Conservation (phyloP, 2,888 invertebrate species). For the Antitype chi region DNA sequence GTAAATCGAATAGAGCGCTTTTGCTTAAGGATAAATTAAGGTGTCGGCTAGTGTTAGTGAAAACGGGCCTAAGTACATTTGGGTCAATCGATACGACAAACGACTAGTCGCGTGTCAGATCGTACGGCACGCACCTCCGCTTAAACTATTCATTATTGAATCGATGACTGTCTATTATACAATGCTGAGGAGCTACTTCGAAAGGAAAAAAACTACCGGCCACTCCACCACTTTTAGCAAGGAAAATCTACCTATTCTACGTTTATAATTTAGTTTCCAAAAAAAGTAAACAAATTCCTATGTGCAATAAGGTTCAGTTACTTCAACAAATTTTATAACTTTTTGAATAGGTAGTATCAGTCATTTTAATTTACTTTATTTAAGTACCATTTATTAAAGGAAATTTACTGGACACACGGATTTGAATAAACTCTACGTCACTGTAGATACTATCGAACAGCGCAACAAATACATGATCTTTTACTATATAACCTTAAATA, state of each 20-base stretch:
- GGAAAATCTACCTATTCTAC: not conserved
- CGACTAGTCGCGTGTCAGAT: constrained; percentile 73
- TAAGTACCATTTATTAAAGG: too few relatives aligned
- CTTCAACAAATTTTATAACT: too few relatives aligned
- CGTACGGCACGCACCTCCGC: constrained; percentile 72
- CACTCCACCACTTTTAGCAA: not conserved
- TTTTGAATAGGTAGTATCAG: not conserved
- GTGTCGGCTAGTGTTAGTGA: not conserved
- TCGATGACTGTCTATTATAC: constrained; percentile 64
- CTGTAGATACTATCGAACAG: not conserved
- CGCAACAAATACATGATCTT: constrained; percentile 5
- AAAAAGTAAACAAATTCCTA: not conserved
- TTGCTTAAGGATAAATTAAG: not conserved
- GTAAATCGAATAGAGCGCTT: not conserved
- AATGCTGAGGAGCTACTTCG: constrained; percentile 45
- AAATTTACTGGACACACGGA: not conserved
- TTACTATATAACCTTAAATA: not conserved
- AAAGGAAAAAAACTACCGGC: constrained; percentile 33
- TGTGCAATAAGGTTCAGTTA: too few relatives aligned
- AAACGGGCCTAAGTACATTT: constrained; percentile 72
- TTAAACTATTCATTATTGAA: constrained; percentile 72
- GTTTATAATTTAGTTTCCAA: not conserved
- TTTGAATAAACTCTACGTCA: not conserved
- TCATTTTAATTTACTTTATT: not conserved
- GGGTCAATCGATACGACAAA: constrained; percentile 86